These are phyloP conservation scores for Tiaroga cobitis DNA, from an alignment of 2,797 vertebrate species.

Conservation along the genomic window DNA sequence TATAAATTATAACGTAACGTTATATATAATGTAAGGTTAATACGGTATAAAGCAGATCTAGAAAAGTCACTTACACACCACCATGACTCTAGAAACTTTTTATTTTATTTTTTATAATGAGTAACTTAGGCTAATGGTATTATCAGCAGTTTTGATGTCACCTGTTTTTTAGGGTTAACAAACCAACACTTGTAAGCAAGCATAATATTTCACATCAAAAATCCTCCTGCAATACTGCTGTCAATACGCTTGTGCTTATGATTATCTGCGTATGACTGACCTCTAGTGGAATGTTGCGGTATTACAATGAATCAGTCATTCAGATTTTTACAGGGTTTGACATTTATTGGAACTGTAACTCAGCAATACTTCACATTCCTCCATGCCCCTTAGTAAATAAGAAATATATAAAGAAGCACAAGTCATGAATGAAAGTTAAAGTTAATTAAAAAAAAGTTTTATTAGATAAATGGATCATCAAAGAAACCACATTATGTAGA, in stretches of 20 bases:
- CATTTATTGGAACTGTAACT: slow-evolving; percentile 80
- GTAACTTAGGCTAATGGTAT: too few species aligned
- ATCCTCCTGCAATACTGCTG: neutral
- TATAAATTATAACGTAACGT: too few species aligned
- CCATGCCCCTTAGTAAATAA: slow-evolving; percentile 76
- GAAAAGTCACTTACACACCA: neutral
- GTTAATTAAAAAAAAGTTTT: slow-evolving; percentile 12
- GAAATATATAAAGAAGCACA: slow-evolving; percentile 73
- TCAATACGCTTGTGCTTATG: neutral
- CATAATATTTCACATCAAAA: neutral
- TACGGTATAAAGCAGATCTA: neutral
- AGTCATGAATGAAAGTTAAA: slow-evolving; percentile 59
- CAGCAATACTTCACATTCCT: slow-evolving; percentile 78
- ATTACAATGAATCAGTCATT: slow-evolving; percentile 17
- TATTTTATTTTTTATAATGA: neutral
- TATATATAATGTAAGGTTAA: too few species aligned
- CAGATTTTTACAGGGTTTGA: slow-evolving; percentile 62
- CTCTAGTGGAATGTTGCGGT: slow-evolving; percentile 15
- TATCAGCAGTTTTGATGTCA: neutral
- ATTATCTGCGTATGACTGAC: slow-evolving; percentile 14
- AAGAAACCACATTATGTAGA: slow-evolving; percentile 41
- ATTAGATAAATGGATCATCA: slow-evolving; percentile 47
- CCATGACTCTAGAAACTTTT: neutral
- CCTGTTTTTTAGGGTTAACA: neutral
- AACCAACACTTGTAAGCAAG: neutral